Evolutionary conservation across 2,797 vertebrate genomes (phyloP).

Genomic region (Atherinosoma microstoma): DNA sequence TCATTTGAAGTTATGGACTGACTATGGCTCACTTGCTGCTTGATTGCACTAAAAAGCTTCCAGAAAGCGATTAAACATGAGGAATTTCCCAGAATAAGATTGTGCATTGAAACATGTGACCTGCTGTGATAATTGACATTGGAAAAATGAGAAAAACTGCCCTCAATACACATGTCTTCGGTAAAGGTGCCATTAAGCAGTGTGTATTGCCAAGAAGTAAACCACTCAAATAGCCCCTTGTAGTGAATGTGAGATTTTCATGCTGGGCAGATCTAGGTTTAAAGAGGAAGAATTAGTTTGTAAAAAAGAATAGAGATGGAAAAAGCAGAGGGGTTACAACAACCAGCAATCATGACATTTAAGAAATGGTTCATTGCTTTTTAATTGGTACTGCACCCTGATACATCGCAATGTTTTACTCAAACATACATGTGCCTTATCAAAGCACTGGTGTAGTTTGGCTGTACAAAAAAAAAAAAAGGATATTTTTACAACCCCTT

Average conservation of each 20-base stretch:
- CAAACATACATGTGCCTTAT: neutral
- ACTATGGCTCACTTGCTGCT: too few relatives aligned
- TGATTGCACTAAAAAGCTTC: slow-evolving; percentile 38
- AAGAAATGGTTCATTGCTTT: slow-evolving; percentile 5
- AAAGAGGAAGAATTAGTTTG: slow-evolving; percentile 16
- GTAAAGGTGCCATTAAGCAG: slow-evolving; percentile 41
- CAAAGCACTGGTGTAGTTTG: neutral
- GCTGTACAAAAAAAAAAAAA: too few relatives aligned
- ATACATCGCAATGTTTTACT: slow-evolving; percentile 1
- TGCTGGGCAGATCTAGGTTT: slow-evolving; percentile 17
- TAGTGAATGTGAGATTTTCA: slow-evolving; percentile 11
- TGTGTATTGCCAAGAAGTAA: slow-evolving; percentile 29
- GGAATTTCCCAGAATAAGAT: slow-evolving; percentile 20
- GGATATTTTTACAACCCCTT: too few relatives aligned
- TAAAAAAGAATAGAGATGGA: slow-evolving; percentile 4
- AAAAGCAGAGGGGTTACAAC: slow-evolving; percentile 6
- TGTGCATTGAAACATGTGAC: slow-evolving; percentile 48
- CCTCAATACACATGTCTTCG: slow-evolving; percentile 24
- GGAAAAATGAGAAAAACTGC: slow-evolving; percentile 31
- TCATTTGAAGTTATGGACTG: slow-evolving; percentile 7
- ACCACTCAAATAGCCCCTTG: slow-evolving; percentile 15
- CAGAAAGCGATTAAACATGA: slow-evolving; percentile 26
- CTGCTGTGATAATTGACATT: slow-evolving; percentile 56
- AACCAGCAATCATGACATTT: neutral
- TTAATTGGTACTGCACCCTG: neutral